Evolutionary conservation across 2,797 vertebrate species (phyloP).

Genomic region (Muscicapa striata): DNA sequence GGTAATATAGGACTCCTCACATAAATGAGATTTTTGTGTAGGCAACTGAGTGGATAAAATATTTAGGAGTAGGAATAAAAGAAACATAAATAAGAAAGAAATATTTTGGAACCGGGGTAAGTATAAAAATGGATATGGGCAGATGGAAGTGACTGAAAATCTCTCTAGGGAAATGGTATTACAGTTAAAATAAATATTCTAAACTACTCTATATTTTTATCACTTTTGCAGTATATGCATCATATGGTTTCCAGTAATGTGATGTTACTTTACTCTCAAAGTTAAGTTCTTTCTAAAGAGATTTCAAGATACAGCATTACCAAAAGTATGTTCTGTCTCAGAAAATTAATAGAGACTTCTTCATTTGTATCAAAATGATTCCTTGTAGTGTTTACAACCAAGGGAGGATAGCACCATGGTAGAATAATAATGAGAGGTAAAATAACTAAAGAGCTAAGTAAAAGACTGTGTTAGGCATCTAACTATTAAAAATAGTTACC

Average conservation of each 20-base stretch:
- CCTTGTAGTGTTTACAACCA: background rate
- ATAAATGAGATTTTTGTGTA: background rate
- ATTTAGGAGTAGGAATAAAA: background rate
- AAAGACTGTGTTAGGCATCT: background rate
- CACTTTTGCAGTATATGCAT: background rate
- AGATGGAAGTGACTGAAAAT: constrained; percentile 43
- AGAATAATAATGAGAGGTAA: background rate
- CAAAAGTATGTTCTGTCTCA: background rate
- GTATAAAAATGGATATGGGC: constrained; percentile 36
- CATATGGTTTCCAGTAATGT: background rate
- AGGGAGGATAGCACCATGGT: background rate
- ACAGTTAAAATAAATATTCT: constrained; percentile 28
- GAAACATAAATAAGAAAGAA: background rate
- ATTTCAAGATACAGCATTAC: background rate
- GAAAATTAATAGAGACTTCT: background rate
- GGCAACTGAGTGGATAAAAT: constrained; percentile 7
- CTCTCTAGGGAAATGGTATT: constrained; percentile 28
- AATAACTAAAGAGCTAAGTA: background rate
- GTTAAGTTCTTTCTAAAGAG: background rate
- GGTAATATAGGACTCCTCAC: background rate
- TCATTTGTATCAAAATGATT: background rate
- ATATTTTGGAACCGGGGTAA: constrained; percentile 29
- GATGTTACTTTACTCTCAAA: background rate
- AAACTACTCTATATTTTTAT: constrained; percentile 33
- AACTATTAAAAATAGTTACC: background rate